phyloP scores from a whole-genome alignment of 2,888 invertebrate genomes.

The Rhopalosiphum nymphaeae region DNA sequence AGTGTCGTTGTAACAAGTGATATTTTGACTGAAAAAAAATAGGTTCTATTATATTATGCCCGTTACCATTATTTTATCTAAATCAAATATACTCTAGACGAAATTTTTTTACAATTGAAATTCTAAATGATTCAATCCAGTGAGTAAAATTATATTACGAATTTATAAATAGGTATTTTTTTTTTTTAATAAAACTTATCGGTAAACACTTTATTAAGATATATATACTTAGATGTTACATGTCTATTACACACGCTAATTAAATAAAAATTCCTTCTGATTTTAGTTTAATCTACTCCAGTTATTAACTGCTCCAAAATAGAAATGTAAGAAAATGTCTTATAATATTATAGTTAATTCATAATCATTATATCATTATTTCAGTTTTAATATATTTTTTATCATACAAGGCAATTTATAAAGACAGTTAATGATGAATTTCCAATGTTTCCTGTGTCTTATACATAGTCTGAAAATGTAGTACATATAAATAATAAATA shows the following conservation, averaged over 20 bases:
- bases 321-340: background rate
- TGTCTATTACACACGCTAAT: background rate
- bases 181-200: background rate
- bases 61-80: background rate
- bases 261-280: background rate
- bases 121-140: background rate
- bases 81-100: background rate
- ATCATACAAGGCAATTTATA: background rate
- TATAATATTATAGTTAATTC: background rate
- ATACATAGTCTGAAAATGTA: background rate
- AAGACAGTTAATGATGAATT: background rate
- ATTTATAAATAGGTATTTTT: background rate
- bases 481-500: background rate
- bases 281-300: background rate
- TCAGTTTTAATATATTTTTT: background rate
- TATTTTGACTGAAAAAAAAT: background rate
- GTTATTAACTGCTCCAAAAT: background rate
- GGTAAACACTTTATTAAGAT: background rate
- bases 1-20: slow-evolving; percentile 67
- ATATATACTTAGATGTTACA: background rate
- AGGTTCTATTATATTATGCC: background rate
- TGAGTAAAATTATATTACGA: background rate
- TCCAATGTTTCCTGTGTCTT: background rate
- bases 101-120: background rate
- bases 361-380: background rate